Base-by-base conservation (phyloP, 2,888 invertebrate genomes). In the Eupelmus urozonus region DNA sequence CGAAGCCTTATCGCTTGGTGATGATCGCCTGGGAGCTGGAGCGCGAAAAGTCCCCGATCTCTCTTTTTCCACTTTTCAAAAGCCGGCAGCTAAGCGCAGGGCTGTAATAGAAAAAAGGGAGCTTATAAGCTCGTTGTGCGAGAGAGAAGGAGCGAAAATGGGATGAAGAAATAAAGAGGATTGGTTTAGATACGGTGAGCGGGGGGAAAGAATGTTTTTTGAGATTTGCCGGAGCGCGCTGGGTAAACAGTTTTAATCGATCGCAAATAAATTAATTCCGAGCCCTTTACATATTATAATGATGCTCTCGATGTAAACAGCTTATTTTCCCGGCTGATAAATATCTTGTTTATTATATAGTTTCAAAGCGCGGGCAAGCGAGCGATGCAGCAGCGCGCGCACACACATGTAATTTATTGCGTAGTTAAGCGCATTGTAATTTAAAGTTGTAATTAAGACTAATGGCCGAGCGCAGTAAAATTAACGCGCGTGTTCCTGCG, bases 31-130 rank as follows among this genome's bases (percentile, higher is more conserved):
- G 9, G 34, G 9, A 34, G 34, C 9, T 5, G 3, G 9, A 34
- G 9, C 34, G 34, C 34, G 34, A 34, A 34, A 34, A 34, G 34
- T 34, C 34, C 9, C 34, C 34, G n/a, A n/a, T 20, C 57, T 16
- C 27, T 27, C n/a, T 59, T 59, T 70, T 62, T 62, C 51, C 59
- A 70, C 25, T 67, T 55, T 42, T 55, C 40, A 40, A 51, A 51
- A 49, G 16, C 18, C 1, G 20, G 16, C 5, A 13, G 3, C 9
- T 1, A 34, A 34, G 34, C 34, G 34, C n/a, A n/a, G n/a, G 9
- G 9, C 9, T 34, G 34, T 34, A 34, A 53, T 18, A 18, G 20
- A 53, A 53, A 53, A 53, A 53, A 53, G n/a, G 20, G 53, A 53
- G 53, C 53, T 53, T 53, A 53, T 20, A 20, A 53, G 20, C 18